Base-by-base conservation (phyloP, 2,888 invertebrate species). In the Lasioglossum villosulum region DNA sequence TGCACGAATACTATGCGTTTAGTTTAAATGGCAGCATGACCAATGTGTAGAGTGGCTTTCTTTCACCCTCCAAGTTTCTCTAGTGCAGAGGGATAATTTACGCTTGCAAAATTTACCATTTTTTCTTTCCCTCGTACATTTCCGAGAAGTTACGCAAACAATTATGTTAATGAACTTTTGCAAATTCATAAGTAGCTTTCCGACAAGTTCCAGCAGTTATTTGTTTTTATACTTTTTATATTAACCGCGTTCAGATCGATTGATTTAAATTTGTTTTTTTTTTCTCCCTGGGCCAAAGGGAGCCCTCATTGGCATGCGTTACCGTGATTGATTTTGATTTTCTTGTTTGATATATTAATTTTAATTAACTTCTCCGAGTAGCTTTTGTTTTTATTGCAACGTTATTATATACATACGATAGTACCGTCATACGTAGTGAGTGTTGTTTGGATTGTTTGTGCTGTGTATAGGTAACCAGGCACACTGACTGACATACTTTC, bases 381-480 rank as follows among this genome's bases (percentile, higher is more conserved):
- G 78, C 74, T n/a, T n/a, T 10, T 56, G 42, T 56, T 77, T 74
- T 73, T 52, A n/a, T 68, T 73, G 39, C 75, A 37, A 81, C n/a
- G 73, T 37, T 52, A 71, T 75, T 75, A 66, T 68, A 37, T 37
- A 37, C 23, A 68, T 68, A 68, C 34, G 23, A 68, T 23, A 85
- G 77, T 88, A 82, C 87, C 81, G 48, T 83, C 79, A 79, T 80
- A 83, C 78, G 89, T 92, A 91, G 93, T 88, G 92, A 93, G 91
- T 93, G 92, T 94, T 94, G 93, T 93, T 93, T 94, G 93, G 93
- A 94, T 90, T 92, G 93, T 94, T 94, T 94, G 93, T 94, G 93
- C 92, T 94, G 92, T 94, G 94, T 94, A 91, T 94, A 94, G 94
- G 94, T 94, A 94, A 94, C 94, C 94, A 94, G 94, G 92, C 94